Conservation (phyloP, 2,797 vertebrate genomes). For the Schizopygopsis malacanthus region DNA sequence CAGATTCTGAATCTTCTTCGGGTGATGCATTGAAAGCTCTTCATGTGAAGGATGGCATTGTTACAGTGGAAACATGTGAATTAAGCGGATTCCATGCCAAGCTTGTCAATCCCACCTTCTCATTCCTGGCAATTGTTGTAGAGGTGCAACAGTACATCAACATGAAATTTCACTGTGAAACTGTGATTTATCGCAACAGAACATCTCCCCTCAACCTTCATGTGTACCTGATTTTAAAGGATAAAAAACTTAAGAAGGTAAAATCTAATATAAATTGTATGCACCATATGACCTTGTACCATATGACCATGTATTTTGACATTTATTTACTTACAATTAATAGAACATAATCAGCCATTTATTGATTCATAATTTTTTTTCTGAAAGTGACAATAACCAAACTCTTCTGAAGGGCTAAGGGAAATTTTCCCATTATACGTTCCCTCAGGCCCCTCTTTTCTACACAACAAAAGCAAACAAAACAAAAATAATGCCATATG, state of each 20-base stretch:
- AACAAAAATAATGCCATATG: background rate
- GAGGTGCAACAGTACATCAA: background rate
- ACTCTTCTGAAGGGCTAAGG: background rate
- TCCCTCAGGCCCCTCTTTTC: background rate
- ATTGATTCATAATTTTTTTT: background rate
- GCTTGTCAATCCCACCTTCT: slow-evolving; percentile 52
- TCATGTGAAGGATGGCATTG: slow-evolving; percentile 35
- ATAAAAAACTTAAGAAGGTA: slow-evolving; percentile 50
- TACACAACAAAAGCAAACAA: background rate
- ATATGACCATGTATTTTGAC: background rate
- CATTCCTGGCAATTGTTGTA: slow-evolving; percentile 28
- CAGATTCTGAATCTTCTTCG: background rate
- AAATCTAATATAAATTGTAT: background rate
- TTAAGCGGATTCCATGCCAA: slow-evolving; percentile 55
- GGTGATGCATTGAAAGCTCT: slow-evolving; percentile 53
- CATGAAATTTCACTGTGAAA: slow-evolving; percentile 41
- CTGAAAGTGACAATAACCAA: background rate
- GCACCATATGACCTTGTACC: background rate
- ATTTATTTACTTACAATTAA: background rate
- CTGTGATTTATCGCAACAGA: slow-evolving; percentile 52
- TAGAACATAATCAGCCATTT: background rate
- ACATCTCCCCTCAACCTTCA: slow-evolving; percentile 45
- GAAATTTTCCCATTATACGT: background rate
- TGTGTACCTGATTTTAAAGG: slow-evolving; percentile 55
- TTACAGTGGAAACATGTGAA: slow-evolving; percentile 49